Percentiles rank a stretch among this genome's conserved stretches.
Evolutionary conservation across 1,140 invertebrate species (phyloP).

Genomic region (Caenorhabditis inopinata): DNA sequence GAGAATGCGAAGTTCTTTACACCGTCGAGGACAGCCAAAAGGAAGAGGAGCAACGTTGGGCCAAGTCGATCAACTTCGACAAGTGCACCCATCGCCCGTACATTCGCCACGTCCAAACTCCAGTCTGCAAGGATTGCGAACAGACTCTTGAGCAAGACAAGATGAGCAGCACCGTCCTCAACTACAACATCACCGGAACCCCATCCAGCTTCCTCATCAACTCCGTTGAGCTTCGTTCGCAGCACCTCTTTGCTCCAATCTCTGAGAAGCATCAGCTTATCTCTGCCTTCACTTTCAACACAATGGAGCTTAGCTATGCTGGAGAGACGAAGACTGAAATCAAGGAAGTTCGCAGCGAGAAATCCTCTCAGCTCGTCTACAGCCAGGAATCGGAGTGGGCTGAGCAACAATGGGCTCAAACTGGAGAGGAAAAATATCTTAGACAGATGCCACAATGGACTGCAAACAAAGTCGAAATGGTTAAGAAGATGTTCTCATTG

Average conservation of each 20-base stretch:
- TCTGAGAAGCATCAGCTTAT: conserved; percentile 36
- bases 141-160: conserved; percentile 36
- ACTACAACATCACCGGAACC: conserved; percentile 39
- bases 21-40: conserved; percentile 29
- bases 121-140: conserved; percentile 35
- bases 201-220: conserved; percentile 42
- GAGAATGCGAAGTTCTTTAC: conserved; percentile 46
- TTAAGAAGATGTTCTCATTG: conserved; percentile 34
- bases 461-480: conserved; percentile 40
- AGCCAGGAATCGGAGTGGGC: conserved; percentile 47
- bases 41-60: conserved; percentile 30
- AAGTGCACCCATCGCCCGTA: conserved; percentile 38
- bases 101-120: conserved; percentile 38
- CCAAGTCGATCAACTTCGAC: conserved; percentile 46
- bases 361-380: conserved; percentile 54
- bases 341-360: conserved; percentile 31
- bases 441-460: conserved; percentile 32
- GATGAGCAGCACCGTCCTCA: conserved; percentile 37
- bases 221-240: conserved; percentile 39
- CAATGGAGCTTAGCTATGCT: conserved; percentile 31
- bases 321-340: conserved; percentile 32
- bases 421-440: conserved; percentile 50
- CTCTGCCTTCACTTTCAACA: conserved; percentile 33
- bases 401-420: conserved; percentile 55
- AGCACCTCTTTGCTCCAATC: conserved; percentile 34